A percentile compares a stretch with the other conserved stretches of the same genome.
Conservation (phyloP, 1,140 invertebrate genomes). For the Micrasema minimum region DNA sequence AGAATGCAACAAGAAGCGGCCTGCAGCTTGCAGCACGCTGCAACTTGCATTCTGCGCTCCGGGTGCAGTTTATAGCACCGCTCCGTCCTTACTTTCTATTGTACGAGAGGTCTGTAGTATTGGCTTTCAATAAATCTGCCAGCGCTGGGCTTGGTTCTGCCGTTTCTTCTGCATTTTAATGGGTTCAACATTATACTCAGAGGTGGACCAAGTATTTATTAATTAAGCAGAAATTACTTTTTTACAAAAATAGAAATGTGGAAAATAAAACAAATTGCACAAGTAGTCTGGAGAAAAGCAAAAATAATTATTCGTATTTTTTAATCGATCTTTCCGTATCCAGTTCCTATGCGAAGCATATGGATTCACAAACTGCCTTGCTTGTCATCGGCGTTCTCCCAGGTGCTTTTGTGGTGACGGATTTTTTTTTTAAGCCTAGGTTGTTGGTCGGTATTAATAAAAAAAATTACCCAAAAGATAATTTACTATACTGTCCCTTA, state of each 20-base stretch:
- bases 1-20: not conserved
- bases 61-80: not conserved
- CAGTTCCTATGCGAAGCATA: no score
- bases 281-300: not conserved
- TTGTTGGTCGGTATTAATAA: no score
- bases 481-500: no score
- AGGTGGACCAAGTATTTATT: not conserved
- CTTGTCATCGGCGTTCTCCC: no score
- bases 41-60: not conserved
- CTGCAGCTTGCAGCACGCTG: not conserved
- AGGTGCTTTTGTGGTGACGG: no score
- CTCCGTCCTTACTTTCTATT: slow-evolving; percentile 6
- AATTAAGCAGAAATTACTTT: not conserved
- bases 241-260: not conserved
- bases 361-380: no score
- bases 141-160: slow-evolving; percentile 1
- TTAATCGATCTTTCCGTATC: not conserved
- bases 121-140: slow-evolving; percentile 14
- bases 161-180: slow-evolving; percentile 5
- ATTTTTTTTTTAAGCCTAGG: no score
- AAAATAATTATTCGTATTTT: not conserved
- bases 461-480: no score
- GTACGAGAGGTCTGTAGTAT: not conserved
- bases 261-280: not conserved
- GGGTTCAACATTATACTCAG: not conserved